Evolutionary conservation across 64 coral and sea anemone genomes (phyloP), one percentile per base, ranked within the genome.

Genomic region (Montipora cactus): DNA sequence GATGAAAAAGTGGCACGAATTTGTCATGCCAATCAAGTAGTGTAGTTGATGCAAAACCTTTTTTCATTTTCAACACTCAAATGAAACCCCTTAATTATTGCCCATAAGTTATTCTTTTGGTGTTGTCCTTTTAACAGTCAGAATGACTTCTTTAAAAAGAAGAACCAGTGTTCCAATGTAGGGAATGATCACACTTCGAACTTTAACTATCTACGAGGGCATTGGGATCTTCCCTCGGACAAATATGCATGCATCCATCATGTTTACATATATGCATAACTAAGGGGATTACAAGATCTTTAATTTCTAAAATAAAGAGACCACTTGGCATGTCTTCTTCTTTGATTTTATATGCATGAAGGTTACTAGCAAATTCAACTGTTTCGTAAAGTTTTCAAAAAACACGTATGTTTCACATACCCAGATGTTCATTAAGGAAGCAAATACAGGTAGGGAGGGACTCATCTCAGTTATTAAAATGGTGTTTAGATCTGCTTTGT

Each of bases 361-460:
- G 73, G 45, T 45, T 28, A 44, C 6, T 8, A 1, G 1, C 45
- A 12, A 75, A 75, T 6, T 79, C 77, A 51, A 79, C 47, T n/a
- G 77, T 79, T 4, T 79, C 48, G 7, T 79, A 79, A 20, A 79
- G 77, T 79, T 79, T n/a, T 48, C 49, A 50, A 79, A 79, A 19
- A 79, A 79, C 19, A 53, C 15, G 21, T 20, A 79, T 22, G 48
- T 52, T n/a, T 19, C 21, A 47, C 77, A 79, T 10, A 53, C 8
- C 77, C 77, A 79, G 5, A 79, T 79, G 4, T 79, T 79, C 48
- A 52, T 12, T 8, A 79, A 19, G 51, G 77, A 79, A 8, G 47
- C 77, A 79, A 79, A 79, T 79, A 52, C 48, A 20, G 48, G 47
- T 52, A n/a, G 51, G 19, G 44, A 0, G 21, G 50, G 9, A 8